Evolutionary conservation across 2,113 vertebrate genomes (phyloP), one percentile per base, ranked within the genome.

Genomic region (Saguinus imperator): DNA sequence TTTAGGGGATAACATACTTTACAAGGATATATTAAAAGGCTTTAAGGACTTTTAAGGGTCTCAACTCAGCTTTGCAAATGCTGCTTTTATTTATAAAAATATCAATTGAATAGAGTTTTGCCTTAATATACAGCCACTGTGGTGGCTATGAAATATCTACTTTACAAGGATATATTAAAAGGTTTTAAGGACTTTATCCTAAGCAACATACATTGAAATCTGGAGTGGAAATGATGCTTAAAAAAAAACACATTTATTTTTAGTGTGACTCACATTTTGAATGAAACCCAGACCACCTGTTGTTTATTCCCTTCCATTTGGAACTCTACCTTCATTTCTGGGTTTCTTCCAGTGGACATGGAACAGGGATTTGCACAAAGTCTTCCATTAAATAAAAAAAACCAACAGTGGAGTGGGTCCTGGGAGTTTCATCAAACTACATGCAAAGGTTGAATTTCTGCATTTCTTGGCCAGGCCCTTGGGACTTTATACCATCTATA

Each of bases 281-380:
- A 89, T 29, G 58, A 76, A 55, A n/a, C 64, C 92, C 90, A 92
- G 87, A 92, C 80, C 93, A 92, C 96, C 96, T 97, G 95, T 84
- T 97, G 94, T 95, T 98, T 97, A 87, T 88, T 94, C 61, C n/a
- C 70, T 94, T 48, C 87, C 88, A n/a, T 90, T 91, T 79, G 94
- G 92, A 95, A 85, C 70, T 55, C 87, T 92, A 89, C 90, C 94
- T 97, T 97, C 72, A 18, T 79, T 95, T 95, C 87, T 95, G 55
- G 61, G 76, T 94, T 96, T 96, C 95, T 84, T 89, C 94, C 87
- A 94, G 84, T 81, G 29, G 45, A 84, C 64, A 4, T 25, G 55
- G 55, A 58, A n/a, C 10, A 90, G 29, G 50, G 75, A 95, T 92
- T 95, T 87, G 72, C n/a, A 87, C 57, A 45, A 40, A 66, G 64